Evolutionary conservation across 2,888 invertebrate genomes (phyloP), one percentile per base, ranked within the genome.

Genomic region (Masnerella sp.): DNA sequence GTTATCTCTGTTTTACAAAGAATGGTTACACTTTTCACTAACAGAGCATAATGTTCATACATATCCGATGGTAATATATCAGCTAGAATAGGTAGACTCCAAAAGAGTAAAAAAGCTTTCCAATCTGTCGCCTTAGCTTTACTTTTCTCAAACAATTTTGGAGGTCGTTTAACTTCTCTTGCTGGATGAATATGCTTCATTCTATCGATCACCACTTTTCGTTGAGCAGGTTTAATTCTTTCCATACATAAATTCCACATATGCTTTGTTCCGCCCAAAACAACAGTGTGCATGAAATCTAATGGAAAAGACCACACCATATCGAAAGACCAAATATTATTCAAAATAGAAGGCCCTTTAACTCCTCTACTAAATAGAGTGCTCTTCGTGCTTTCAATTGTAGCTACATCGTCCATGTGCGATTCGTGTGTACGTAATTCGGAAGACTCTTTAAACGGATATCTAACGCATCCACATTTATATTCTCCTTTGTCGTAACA

Each of bases 51-150:
- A 8, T 62, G 56, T 5, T 64, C 11, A 2, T 58, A 45, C 14
- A 20, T 36, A 9, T 58, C 34, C 18, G 32, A 3, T 7, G 32
- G 18, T 1, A 75, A 36, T 32, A 69, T 30, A 8, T 36, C 62
- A 5, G n/a, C 12, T 15, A 62, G 64, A 18, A 61, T 59, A 8
- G 64, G 71, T 8, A 74, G 14, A 18, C 70, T 75, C 11, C 38
- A 74, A 45, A 38, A 54, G 14, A 74, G n/a, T 5, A 75, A 36
- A 67, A 72, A 77, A 1, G 47, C 62, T 30, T 52, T 59, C 56
- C 67, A 70, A 32, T 75, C 64, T 1, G 67, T 34, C n/a, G 70
- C 72, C 38, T 62, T 74, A 40, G 59, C 52, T 30, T 47, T 56
- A 25, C 9, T n/a, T 15, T 20, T 43, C 8, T 18, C 36, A 11